A percentile compares a stretch with the other conserved stretches of the same genome.
phyloP scores from a whole-genome alignment of 37 sponge, comb jelly and placozoan species.

The Amphimedon queenslandica region DNA sequence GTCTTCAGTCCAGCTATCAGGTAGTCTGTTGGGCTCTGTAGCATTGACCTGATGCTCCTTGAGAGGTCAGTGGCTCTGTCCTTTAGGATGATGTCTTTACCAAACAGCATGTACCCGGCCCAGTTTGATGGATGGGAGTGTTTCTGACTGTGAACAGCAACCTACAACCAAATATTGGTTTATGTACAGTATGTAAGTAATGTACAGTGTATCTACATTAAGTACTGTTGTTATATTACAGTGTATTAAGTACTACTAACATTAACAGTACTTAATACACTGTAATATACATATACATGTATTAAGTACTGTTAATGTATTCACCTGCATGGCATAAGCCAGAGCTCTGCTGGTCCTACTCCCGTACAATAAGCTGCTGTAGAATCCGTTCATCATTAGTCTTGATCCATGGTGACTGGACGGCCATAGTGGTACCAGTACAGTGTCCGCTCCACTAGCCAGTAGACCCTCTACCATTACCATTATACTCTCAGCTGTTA shows the following conservation, averaged over 20 bases:
- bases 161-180: slow-evolving; percentile 19
- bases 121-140: slow-evolving; percentile 85
- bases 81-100: slow-evolving; percentile 73
- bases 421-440: slow-evolving; percentile 88
- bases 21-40: slow-evolving; percentile 68
- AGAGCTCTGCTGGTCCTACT: slow-evolving; percentile 75
- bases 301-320: neutral
- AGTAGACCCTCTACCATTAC: slow-evolving; percentile 69
- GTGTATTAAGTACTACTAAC: too few relatives aligned
- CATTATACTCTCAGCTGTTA: slow-evolving; percentile 63
- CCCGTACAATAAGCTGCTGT: slow-evolving; percentile 74
- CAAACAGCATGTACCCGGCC: slow-evolving; percentile 85
- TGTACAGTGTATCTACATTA: too few relatives aligned
- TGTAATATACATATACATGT: neutral
- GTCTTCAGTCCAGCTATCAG: slow-evolving; percentile 50
- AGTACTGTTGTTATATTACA: too few relatives aligned
- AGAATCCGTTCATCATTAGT: slow-evolving; percentile 89
- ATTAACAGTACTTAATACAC: too few relatives aligned
- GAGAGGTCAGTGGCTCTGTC: slow-evolving; percentile 56
- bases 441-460: slow-evolving; percentile 72
- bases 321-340: slow-evolving; percentile 82
- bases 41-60: slow-evolving; percentile 36
- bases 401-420: slow-evolving; percentile 61
- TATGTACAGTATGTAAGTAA: too few relatives aligned
- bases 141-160: slow-evolving; percentile 53